Base-by-base conservation (phyloP, 2,888 invertebrate species). In the Proisotoma minuta region DNA sequence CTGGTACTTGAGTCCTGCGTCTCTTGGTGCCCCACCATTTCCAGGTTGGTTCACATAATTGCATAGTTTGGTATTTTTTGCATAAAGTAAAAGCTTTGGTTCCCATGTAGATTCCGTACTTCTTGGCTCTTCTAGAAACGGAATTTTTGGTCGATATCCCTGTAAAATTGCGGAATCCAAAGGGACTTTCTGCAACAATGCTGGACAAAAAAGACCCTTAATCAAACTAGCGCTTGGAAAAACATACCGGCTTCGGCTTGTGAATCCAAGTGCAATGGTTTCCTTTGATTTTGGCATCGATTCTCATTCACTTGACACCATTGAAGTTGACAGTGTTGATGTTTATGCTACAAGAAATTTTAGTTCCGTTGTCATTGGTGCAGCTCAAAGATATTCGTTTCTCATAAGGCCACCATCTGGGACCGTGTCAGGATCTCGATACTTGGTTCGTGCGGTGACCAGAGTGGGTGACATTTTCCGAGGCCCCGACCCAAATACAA, bases 301-400 rank as follows among this genome's bases (percentile, higher is more conserved):
- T 15, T 62, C 62, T 0, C 70, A 70, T 49, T 20, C 5, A 5
- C 40, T 70, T 3, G 18, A 15, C 10, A 20, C 53, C 1, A 70
- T 70, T 34, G 70, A 70, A 50, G 64, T 58, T 1, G 70, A 70
- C 40, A 66, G 70, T 2, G 43, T 68, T 12, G 64, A 66, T 28
- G 34, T 43, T 12, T 34, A 43, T 1, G n/a, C 20, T 2, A 15
- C 18, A 4, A 47, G 57, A 1, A n/a, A 43, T 34, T 34, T 34
- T 34, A 34, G 8, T 34, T 34, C 8, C 15, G 8, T 34, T 34
- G 15, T 34, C 34, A 10, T 70, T 12, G 47, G 60, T 3, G 24
- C 66, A 8, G 70, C 59, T 29, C 65, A 66, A 50, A 26, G 70
- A 15, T 70, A 70, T 24, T 66, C 70, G 1, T 70, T 70, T 39